A percentile compares a stretch with the other conserved stretches of the same genome.
These are phyloP conservation scores for Ptychoptera albimana DNA, from an alignment of 2,888 invertebrate species.

Conservation along the genomic window DNA sequence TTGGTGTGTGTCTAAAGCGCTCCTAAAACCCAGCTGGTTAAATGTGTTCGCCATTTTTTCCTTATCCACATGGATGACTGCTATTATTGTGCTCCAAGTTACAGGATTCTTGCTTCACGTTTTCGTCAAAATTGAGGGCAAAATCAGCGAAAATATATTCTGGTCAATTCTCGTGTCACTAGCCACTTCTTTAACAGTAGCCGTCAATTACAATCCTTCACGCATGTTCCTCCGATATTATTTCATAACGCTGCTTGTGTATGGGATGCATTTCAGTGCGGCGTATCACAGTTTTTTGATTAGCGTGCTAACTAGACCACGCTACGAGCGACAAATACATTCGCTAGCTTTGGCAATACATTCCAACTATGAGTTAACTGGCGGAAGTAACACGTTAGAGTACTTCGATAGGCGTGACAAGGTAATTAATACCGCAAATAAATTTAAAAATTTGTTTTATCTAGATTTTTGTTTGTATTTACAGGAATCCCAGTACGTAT, in stretches of 20 bases:
- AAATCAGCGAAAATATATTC: background rate
- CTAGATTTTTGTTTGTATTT: background rate
- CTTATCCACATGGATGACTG: conserved; percentile 8
- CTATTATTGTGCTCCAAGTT: conserved; percentile 9
- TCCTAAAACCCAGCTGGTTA: conserved; percentile 18
- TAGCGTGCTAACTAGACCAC: conserved; percentile 25
- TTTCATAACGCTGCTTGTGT: conserved; percentile 9
- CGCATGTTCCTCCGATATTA: conserved; percentile 6
- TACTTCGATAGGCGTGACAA: conserved; percentile 23
- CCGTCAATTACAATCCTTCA: background rate
- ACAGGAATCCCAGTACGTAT: conserved; percentile 17
- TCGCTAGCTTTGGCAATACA: conserved; percentile 18
- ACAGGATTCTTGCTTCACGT: background rate
- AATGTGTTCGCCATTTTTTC: conserved; percentile 18
- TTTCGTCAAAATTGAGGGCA: conserved; percentile 1
- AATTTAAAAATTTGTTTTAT: background rate
- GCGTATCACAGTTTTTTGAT: conserved; percentile 25
- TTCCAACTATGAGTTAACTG: conserved; percentile 20
- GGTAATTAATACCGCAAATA: conserved; percentile 12
- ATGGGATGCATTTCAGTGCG: conserved; percentile 20
- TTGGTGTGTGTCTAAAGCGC: conserved; percentile 26
- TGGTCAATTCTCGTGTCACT: conserved; percentile 6
- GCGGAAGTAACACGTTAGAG: conserved; percentile 21
- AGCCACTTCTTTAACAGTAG: background rate
- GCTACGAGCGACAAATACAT: conserved; percentile 19